phyloP scores from a whole-genome alignment of 2,888 invertebrate genomes.

The Synergus umbraculus region DNA sequence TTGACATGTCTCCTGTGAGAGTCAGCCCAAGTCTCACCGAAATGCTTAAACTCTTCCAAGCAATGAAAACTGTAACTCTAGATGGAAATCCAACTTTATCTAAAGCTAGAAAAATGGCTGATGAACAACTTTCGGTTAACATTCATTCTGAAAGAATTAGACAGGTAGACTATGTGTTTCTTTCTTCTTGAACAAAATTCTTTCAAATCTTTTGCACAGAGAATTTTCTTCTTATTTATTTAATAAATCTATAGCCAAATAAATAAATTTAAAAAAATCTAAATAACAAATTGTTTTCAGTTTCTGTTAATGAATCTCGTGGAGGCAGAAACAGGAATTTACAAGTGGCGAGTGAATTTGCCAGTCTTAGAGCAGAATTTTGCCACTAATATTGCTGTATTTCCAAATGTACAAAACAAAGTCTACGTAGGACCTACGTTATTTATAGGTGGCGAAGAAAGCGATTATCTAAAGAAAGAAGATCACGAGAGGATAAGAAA shows the following conservation, averaged over 20 bases:
- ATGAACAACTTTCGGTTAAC: constrained; percentile 81
- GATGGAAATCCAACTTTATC: constrained; percentile 83
- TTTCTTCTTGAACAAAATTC: neutral
- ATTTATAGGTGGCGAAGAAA: constrained; percentile 91
- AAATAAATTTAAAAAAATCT: neutral
- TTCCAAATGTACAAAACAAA: constrained; percentile 79
- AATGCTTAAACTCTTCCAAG: constrained; percentile 83
- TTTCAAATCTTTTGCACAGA: too few species aligned
- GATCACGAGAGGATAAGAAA: constrained; percentile 83
- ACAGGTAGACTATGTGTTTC: constrained; percentile 63
- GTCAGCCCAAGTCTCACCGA: constrained; percentile 81
- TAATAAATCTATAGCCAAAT: neutral
- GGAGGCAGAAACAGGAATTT: constrained; percentile 82
- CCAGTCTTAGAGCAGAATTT: constrained; percentile 85
- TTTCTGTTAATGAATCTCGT: constrained; percentile 93
- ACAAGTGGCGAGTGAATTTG: constrained; percentile 90
- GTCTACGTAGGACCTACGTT: constrained; percentile 84
- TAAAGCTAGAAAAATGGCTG: constrained; percentile 84
- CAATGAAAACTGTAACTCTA: constrained; percentile 82
- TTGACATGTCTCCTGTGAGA: constrained; percentile 85
- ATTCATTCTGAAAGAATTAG: constrained; percentile 82
- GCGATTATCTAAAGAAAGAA: constrained; percentile 85
- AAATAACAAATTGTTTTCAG: constrained; percentile 68
- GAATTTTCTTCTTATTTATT: neutral
- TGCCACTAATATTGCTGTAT: constrained; percentile 81